Percentiles rank a stretch among this genome's conserved stretches.
Conservation (phyloP, 37 sponge, comb jelly and placozoan species). For the Haliclona indistincta region DNA sequence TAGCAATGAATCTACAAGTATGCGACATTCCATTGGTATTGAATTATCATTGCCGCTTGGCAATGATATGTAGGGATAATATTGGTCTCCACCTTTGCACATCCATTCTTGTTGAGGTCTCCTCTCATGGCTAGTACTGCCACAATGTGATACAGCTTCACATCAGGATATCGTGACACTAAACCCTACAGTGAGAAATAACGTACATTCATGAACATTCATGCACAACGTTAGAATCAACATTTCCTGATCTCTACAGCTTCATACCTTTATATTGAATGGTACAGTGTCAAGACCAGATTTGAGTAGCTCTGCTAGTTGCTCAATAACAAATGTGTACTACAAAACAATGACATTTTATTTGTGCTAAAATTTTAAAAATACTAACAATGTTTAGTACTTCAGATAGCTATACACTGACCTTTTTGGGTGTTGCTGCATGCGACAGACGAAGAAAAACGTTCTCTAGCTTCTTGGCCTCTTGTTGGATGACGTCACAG, state of each 20-base stretch:
- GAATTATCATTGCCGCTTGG: too few species aligned
- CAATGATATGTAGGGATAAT: too few species aligned
- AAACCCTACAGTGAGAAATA: constrained; percentile 6
- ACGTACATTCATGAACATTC: neutral
- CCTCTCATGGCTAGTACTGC: constrained; percentile 77
- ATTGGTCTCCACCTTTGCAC: too few species aligned
- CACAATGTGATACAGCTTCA: constrained; percentile 58
- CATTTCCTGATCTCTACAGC: neutral
- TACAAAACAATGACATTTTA: neutral
- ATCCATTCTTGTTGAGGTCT: constrained; percentile 53
- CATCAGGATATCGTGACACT: constrained; percentile 34
- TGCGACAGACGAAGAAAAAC: constrained; percentile 58
- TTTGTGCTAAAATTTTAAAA: neutral
- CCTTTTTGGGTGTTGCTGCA: constrained; percentile 56
- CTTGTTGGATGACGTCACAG: constrained; percentile 37
- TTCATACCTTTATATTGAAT: neutral
- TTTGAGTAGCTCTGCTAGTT: constrained; percentile 17
- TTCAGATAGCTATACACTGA: neutral
- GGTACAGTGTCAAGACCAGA: constrained; percentile 7
- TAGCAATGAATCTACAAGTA: too few species aligned
- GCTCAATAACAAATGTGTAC: constrained; percentile 37
- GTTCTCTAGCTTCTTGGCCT: constrained; percentile 36
- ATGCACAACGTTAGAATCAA: neutral
- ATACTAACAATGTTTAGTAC: neutral
- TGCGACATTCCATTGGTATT: too few species aligned